Base-by-base conservation (phyloP, 2,888 invertebrate genomes). In the Camptogramma bilineatum region DNA sequence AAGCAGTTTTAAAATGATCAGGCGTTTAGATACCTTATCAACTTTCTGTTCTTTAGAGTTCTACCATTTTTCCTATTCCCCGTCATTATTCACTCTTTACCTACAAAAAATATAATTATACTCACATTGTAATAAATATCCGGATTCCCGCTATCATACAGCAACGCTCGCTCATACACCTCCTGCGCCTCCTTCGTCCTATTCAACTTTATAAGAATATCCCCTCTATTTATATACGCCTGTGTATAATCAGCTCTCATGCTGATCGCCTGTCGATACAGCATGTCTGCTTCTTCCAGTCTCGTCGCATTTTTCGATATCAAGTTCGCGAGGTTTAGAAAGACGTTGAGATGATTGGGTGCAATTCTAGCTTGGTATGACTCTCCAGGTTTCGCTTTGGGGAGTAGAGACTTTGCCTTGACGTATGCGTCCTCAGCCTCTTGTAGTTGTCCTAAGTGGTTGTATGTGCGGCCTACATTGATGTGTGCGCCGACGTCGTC, bases 401-500 rank as follows among this genome's bases (percentile, higher is more conserved):
- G 98, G 58, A 98, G 93, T 19, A 98, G 90, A 7, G 97, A 97
- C 85, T 98, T 98, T 0, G 98, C 98, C 87, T 95, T 96, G 55
- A 97, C 94, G 85, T 98, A 99, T 0, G 98, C 98, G 73, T 96
- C 96, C 91, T 99, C 99, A 0, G 99, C 99, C 85, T 98, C 97
- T 76, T 90, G 89, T 70, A 86, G 90, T 54, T 76, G 75, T 16
- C 98, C 97, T 69, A 99, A 91, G 83, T 98, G 97, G 88, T 98
- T 98, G 88, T 97, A 98, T 0, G 99, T 98, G 69, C 99, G 94
- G 13, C 99, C 99, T 4, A 99, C 99, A 90, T 99, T 99, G 76
- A 99, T 99, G 85, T 99, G 98, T 4, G 99, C 98, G 0, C 99
- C 99, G 52, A 99, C 98, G 85, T 99, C 99, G 84, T 99, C 99